Conservation (phyloP, 2,888 invertebrate genomes). For the Dicyrtoma fusca region DNA sequence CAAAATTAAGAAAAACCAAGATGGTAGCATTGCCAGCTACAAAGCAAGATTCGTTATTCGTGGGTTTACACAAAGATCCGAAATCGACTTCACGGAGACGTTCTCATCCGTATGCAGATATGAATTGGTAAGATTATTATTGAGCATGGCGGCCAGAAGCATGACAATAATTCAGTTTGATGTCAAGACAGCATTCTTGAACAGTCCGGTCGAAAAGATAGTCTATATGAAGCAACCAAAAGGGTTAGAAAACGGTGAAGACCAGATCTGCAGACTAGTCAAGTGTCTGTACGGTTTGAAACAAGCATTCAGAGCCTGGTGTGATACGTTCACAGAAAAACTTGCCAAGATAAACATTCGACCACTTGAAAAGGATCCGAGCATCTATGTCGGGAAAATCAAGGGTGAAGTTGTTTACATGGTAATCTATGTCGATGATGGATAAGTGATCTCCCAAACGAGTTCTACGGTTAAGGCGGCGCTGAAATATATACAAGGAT, state of each 20-base stretch:
- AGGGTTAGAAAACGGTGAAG: background rate
- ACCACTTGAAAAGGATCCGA: constrained; percentile 37
- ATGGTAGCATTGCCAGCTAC: constrained; percentile 7
- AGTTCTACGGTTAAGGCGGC: background rate
- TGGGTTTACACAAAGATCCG: constrained; percentile 30
- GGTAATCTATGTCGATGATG: constrained; percentile 52
- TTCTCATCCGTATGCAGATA: constrained; percentile 31
- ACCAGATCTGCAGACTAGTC: constrained; percentile 33
- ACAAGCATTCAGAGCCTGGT: constrained; percentile 50
- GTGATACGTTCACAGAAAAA: constrained; percentile 30
- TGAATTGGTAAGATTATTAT: constrained; percentile 23
- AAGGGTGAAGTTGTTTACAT: background rate
- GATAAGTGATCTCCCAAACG: constrained; percentile 12
- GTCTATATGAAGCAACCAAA: constrained; percentile 34
- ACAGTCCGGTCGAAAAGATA: constrained; percentile 25
- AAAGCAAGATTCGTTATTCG: constrained; percentile 31
- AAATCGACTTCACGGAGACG: constrained; percentile 36
- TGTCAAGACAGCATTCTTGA: constrained; percentile 34
- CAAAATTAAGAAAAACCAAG: constrained; percentile 23
- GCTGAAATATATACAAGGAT: background rate
- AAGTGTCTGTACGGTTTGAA: constrained; percentile 52
- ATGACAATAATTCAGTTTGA: constrained; percentile 26
- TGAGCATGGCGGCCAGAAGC: constrained; percentile 18
- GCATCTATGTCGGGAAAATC: constrained; percentile 25
- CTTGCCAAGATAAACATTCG: background rate